A percentile compares a stretch with the other conserved stretches of the same genome.
Evolutionary conservation across 1,140 invertebrate genomes (phyloP).

Genomic region (Ericerus pela): DNA sequence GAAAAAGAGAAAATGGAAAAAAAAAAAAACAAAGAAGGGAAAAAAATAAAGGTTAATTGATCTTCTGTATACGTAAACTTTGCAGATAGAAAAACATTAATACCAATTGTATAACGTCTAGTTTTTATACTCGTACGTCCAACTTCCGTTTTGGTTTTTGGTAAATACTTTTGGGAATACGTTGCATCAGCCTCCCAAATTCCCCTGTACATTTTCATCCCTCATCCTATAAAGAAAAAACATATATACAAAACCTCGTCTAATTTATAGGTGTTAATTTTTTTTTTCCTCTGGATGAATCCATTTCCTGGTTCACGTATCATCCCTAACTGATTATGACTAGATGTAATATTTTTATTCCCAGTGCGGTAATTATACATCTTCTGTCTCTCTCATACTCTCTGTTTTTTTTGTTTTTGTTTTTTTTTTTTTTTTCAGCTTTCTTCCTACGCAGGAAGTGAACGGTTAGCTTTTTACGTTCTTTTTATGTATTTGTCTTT

Average conservation of each 20-base stretch:
- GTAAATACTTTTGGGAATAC: conserved; percentile 3
- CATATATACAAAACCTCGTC: conserved; percentile 5
- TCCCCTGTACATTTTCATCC: not conserved
- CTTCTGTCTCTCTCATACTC: too few species aligned
- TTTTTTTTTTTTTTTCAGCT: too few species aligned
- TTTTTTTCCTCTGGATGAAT: conserved; percentile 3
- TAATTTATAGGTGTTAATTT: conserved; percentile 12
- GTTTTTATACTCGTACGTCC: not conserved
- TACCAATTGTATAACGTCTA: conserved; percentile 1
- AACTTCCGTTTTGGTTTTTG: not conserved
- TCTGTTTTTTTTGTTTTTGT: too few species aligned
- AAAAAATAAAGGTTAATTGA: conserved; percentile 12
- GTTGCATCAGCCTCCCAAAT: not conserved
- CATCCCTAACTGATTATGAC: conserved; percentile 12
- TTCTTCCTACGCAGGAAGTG: conserved; percentile 1
- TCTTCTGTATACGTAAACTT: not conserved
- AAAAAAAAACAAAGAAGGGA: too few species aligned
- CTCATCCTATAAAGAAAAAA: not conserved
- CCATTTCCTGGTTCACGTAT: conserved; percentile 9
- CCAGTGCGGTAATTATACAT: conserved; percentile 6
- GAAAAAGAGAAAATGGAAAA: too few species aligned
- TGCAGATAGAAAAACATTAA: not conserved
- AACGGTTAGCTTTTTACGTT: conserved; percentile 9
- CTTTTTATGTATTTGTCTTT: conserved; percentile 12
- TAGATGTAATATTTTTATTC: conserved; percentile 12